Percentiles rank a stretch among this genome's conserved stretches.
Evolutionary conservation across 2,888 invertebrate species (phyloP).

Genomic region (Tenthredo scrophulariae): DNA sequence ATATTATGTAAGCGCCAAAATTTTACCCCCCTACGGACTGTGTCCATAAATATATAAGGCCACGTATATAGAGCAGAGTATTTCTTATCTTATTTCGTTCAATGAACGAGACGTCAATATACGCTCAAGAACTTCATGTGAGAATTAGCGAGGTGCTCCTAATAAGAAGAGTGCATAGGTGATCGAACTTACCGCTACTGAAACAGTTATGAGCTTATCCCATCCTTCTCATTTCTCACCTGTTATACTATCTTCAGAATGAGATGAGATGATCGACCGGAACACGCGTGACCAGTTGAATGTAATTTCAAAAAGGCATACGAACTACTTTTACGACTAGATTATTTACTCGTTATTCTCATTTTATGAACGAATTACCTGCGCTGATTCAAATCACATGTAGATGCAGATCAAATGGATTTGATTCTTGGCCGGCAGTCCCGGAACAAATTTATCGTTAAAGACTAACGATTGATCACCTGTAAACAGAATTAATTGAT

Average conservation of each 20-base stretch:
- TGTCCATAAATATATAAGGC: not conserved
- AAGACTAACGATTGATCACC: not conserved
- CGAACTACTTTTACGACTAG: not conserved
- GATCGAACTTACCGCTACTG: constrained; percentile 73
- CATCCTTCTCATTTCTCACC: constrained; percentile 48
- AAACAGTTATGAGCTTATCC: constrained; percentile 72
- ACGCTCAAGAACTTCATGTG: constrained; percentile 11
- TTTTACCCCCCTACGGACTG: no score
- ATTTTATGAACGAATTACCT: constrained; percentile 2
- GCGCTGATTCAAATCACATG: not conserved
- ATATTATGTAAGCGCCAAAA: constrained; percentile 16
- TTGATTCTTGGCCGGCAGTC: not conserved
- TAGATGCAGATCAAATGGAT: not conserved
- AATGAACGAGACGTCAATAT: constrained; percentile 21
- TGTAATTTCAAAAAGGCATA: constrained; percentile 29
- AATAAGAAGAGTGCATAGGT: constrained; percentile 74
- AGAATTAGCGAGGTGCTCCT: constrained; percentile 74
- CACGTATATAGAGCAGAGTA: constrained; percentile 1
- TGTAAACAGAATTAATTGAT: not conserved
- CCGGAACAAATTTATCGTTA: not conserved
- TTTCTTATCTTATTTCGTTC: constrained; percentile 12
- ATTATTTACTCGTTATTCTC: not conserved
- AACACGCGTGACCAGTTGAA: constrained; percentile 38
- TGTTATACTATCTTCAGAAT: constrained; percentile 29
- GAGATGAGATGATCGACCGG: constrained; percentile 40